Conservation (phyloP, 2,797 vertebrate species). For the Hydrophis major region DNA sequence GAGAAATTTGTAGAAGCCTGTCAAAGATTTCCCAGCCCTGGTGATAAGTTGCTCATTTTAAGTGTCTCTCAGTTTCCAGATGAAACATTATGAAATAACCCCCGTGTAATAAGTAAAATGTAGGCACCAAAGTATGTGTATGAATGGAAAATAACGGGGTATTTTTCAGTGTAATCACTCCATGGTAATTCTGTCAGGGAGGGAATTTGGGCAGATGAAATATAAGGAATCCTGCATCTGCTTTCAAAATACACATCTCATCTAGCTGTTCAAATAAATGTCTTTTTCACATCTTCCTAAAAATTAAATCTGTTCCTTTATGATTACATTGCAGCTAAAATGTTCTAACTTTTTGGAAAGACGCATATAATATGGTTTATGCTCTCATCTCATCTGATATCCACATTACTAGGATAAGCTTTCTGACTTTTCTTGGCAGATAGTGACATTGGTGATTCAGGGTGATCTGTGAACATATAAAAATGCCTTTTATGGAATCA, state of each 20-base stretch:
- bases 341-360: neutral
- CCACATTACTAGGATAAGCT: neutral
- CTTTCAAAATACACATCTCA: neutral
- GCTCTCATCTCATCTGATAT: neutral
- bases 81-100: neutral
- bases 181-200: neutral
- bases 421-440: neutral
- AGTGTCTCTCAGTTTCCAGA: neutral
- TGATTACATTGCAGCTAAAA: neutral
- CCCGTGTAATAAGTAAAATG: neutral
- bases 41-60: neutral
- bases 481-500: neutral
- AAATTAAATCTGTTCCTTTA: neutral
- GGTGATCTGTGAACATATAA: neutral
- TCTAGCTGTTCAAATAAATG: neutral
- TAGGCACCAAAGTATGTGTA: neutral
- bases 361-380: neutral
- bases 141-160: neutral
- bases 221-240: neutral
- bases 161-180: neutral
- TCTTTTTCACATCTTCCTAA: neutral
- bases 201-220: neutral
- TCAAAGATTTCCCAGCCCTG: neutral
- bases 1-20: neutral
- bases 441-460: neutral